phyloP scores from a whole-genome alignment of 2,113 vertebrate species.

The Scatophagus argus region DNA sequence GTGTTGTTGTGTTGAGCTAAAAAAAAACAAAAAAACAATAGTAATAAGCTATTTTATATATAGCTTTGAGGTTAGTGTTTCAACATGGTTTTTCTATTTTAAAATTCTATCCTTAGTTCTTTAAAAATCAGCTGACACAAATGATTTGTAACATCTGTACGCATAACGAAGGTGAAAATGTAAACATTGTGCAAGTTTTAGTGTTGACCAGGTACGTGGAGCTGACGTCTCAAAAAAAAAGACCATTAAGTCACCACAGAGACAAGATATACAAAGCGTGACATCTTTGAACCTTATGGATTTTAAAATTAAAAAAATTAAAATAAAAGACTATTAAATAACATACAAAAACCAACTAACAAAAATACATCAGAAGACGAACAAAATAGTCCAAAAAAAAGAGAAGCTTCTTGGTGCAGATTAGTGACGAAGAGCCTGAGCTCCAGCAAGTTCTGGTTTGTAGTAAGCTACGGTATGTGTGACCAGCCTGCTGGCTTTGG shows the following conservation, averaged over 20 bases:
- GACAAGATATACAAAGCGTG: constrained; percentile 11
- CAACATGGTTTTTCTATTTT: not conserved
- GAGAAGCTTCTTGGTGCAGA: constrained; percentile 1
- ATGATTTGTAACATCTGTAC: not conserved
- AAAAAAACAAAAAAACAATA: too few species aligned
- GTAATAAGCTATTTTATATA: too few species aligned
- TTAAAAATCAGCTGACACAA: not conserved
- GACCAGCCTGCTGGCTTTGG: constrained; percentile 38
- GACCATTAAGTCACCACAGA: constrained; percentile 10
- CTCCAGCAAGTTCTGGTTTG: constrained; percentile 39
- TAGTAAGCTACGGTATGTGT: not conserved
- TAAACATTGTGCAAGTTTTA: constrained; percentile 66
- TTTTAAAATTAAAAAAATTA: constrained; percentile 44
- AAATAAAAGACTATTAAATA: constrained; percentile 58
- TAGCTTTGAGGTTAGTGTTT: constrained; percentile 31
- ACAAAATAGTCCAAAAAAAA: not conserved
- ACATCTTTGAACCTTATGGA: constrained; percentile 48
- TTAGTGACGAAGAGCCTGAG: constrained; percentile 27
- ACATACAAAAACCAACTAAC: constrained; percentile 22
- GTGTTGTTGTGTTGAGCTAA: not conserved
- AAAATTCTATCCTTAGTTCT: constrained; percentile 2
- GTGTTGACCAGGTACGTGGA: constrained; percentile 28
- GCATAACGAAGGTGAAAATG: constrained; percentile 33
- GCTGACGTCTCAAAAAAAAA: constrained; percentile 20
- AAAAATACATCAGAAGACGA: constrained; percentile 12